Evolutionary conservation across 1,140 invertebrate genomes (phyloP).

Genomic region (Oryzaephilus surinamensis): DNA sequence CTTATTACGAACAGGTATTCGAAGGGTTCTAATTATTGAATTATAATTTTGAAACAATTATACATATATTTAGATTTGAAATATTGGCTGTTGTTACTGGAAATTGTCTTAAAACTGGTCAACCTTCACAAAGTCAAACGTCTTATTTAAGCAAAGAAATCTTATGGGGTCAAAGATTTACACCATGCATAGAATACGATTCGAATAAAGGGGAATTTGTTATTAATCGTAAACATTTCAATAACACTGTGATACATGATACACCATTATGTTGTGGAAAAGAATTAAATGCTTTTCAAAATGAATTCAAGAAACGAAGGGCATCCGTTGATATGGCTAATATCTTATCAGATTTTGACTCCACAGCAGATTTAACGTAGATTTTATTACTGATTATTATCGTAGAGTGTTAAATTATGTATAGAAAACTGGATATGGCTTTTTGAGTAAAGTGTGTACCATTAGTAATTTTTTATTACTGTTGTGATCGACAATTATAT

Average conservation of each 20-base stretch:
- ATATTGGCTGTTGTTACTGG: slow-evolving; percentile 44
- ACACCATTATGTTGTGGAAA: slow-evolving; percentile 85
- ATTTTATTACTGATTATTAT: no score
- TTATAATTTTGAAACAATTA: not conserved
- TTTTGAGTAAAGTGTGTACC: no score
- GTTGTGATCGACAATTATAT: no score
- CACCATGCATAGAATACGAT: slow-evolving; percentile 29
- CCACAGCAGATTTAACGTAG: no score
- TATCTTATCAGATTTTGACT: no score
- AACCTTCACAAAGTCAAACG: slow-evolving; percentile 59
- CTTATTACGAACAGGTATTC: slow-evolving; percentile 43
- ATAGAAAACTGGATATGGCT: no score
- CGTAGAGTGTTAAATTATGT: no score
- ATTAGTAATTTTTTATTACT: no score
- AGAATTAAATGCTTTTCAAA: no score
- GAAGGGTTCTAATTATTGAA: not conserved
- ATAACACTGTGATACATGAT: slow-evolving; percentile 82
- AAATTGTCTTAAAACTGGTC: slow-evolving; percentile 65
- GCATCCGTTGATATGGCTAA: no score
- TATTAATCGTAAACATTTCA: slow-evolving; percentile 60
- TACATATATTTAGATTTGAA: slow-evolving; percentile 59
- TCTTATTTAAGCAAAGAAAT: slow-evolving; percentile 78
- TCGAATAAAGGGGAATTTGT: slow-evolving; percentile 14
- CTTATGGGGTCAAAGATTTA: slow-evolving; percentile 75
- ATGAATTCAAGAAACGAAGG: no score